Evolutionary conservation across 2,888 invertebrate species (phyloP).

Genomic region (Apodemia mormo): DNA sequence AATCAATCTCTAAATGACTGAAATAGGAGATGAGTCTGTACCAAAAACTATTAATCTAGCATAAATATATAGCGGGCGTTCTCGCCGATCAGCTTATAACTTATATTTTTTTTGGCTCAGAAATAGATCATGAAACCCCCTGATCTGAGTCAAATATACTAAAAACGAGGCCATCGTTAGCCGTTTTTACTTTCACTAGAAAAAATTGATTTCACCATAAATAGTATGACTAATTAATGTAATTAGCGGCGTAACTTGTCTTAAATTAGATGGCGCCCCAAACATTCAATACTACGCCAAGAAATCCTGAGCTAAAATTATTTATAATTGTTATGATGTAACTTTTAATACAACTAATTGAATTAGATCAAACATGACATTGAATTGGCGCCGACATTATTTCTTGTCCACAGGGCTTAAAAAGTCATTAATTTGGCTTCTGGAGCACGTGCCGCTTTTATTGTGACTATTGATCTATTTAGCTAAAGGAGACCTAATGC

Average conservation of each 20-base stretch:
- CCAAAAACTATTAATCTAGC: no score
- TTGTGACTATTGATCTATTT: not conserved
- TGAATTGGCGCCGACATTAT: conserved; percentile 1
- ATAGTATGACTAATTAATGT: not conserved
- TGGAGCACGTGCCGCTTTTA: not conserved
- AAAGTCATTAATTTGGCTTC: not conserved
- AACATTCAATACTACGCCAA: conserved; percentile 1
- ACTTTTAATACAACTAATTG: conserved; percentile 3
- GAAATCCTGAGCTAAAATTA: conserved; percentile 3
- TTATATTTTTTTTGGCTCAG: no score
- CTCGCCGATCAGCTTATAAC: no score
- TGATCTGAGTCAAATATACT: no score
- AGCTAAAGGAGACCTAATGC: not conserved
- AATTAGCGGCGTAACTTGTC: not conserved
- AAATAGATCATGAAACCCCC: no score
- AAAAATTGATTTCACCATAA: no score
- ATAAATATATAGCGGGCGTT: no score
- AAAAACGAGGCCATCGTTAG: no score
- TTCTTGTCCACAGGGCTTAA: not conserved
- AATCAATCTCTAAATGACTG: no score
- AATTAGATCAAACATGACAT: conserved; percentile 1
- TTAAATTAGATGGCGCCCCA: conserved; percentile 3
- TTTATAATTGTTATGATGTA: conserved; percentile 1
- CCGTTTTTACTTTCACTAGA: no score
- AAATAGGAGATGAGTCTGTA: no score